Evolutionary conservation across 2,113 vertebrate species (phyloP).

Genomic region (Australoheros scitulus): DNA sequence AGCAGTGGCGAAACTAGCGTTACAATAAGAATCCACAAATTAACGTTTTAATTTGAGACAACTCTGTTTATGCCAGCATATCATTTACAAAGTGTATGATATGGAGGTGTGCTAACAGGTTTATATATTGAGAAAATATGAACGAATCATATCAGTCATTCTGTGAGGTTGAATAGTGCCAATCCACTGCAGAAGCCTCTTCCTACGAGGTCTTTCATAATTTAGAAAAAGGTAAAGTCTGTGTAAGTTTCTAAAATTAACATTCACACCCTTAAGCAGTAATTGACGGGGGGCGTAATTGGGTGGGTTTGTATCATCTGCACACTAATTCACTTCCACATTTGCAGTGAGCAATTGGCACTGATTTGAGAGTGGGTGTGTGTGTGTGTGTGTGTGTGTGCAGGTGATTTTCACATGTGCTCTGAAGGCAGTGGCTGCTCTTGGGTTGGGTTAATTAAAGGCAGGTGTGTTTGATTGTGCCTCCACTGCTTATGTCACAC

Average conservation of each 20-base stretch:
- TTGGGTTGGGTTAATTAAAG: too few species aligned
- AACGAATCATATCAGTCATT: background rate
- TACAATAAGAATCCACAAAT: too few species aligned
- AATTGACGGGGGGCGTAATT: background rate
- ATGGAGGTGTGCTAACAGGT: background rate
- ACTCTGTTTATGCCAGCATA: background rate
- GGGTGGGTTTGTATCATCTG: background rate
- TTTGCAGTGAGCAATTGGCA: background rate
- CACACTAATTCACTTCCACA: constrained; percentile 6
- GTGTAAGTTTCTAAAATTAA: background rate
- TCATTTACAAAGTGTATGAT: background rate
- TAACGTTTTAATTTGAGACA: background rate
- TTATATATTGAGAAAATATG: background rate
- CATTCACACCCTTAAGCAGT: background rate
- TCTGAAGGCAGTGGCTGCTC: background rate
- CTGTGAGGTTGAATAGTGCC: background rate
- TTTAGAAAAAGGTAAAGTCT: background rate
- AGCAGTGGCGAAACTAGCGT: too few species aligned
- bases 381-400: background rate
- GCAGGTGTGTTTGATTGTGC: background rate
- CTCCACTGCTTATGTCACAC: background rate
- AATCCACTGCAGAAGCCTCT: too few species aligned
- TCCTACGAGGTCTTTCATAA: background rate
- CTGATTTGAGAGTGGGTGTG: background rate
- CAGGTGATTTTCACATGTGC: background rate